phyloP scores from a whole-genome alignment of 2,113 vertebrate species.

The Morone saxatilis region DNA sequence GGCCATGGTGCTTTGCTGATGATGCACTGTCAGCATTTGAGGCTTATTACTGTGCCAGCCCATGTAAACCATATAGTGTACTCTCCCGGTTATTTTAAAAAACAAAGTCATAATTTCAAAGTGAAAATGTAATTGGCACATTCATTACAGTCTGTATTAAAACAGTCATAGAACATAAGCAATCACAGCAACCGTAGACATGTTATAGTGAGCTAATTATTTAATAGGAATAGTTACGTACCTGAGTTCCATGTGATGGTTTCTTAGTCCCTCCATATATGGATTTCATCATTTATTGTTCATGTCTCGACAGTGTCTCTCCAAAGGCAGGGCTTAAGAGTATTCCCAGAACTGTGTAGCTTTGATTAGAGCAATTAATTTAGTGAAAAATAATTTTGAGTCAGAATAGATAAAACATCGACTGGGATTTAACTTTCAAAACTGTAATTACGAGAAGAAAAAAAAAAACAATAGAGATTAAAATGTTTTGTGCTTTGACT shows the following conservation, averaged over 20 bases:
- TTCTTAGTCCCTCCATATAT: constrained; percentile 47
- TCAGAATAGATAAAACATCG: constrained; percentile 69
- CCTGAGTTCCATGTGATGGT: constrained; percentile 56
- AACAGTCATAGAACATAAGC: constrained; percentile 75
- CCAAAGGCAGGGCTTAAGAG: constrained; percentile 57
- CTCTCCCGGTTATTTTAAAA: constrained; percentile 72
- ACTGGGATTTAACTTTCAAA: constrained; percentile 72
- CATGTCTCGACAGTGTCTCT: constrained; percentile 60
- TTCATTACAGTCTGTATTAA: constrained; percentile 77
- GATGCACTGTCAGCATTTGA: constrained; percentile 82
- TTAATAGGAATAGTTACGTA: constrained; percentile 50
- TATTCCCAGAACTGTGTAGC: constrained; percentile 63
- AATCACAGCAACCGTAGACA: constrained; percentile 71
- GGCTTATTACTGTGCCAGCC: constrained; percentile 74
- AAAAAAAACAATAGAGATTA: constrained; percentile 40
- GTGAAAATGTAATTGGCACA: constrained; percentile 76
- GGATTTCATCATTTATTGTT: constrained; percentile 65
- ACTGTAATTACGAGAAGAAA: constrained; percentile 69
- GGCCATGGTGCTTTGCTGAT: constrained; percentile 68
- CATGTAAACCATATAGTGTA: constrained; percentile 71
- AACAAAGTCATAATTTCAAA: constrained; percentile 72
- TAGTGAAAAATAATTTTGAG: constrained; percentile 64
- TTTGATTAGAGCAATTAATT: constrained; percentile 76
- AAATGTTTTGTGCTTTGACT: constrained; percentile 41
- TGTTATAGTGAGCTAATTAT: constrained; percentile 55